Conservation (phyloP, 2,888 invertebrate species). For the Minunthozetes semirufus region DNA sequence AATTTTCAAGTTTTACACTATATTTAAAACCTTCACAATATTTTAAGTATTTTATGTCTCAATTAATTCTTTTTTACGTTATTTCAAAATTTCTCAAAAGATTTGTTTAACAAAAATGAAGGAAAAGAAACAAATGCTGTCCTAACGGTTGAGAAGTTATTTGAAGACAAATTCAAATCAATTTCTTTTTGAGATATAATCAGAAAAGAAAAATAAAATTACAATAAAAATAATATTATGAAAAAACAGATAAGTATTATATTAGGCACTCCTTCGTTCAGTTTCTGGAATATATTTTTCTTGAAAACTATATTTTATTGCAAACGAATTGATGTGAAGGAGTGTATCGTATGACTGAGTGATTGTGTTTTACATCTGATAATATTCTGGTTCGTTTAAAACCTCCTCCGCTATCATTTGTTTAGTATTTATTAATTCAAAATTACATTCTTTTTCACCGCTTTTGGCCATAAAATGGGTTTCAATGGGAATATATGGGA, state of each 20-base stretch:
- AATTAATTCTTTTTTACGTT: too few species aligned
- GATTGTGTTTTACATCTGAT: slow-evolving; percentile 12
- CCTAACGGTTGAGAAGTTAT: too few species aligned
- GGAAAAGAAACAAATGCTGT: too few species aligned
- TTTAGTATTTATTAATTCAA: background rate
- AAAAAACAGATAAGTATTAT: background rate
- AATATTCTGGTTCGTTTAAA: background rate
- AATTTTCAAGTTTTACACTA: too few species aligned
- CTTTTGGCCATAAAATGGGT: background rate
- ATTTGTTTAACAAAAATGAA: too few species aligned
- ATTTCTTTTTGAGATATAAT: background rate
- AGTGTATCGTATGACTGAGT: slow-evolving; percentile 23
- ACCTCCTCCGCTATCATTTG: slow-evolving; percentile 1
- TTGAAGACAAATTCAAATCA: too few species aligned
- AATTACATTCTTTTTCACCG: background rate
- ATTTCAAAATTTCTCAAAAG: too few species aligned
- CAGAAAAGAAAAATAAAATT: too few species aligned
- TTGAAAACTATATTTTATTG: background rate
- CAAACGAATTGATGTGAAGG: slow-evolving; percentile 17
- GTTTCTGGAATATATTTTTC: slow-evolving; percentile 7
- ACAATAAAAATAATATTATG: background rate
- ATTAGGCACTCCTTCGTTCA: slow-evolving; percentile 11
- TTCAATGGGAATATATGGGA: background rate
- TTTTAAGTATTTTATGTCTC: too few species aligned
- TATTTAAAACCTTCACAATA: too few species aligned